Evolutionary conservation across 2,113 vertebrate species (phyloP).

Genomic region (Ochotona princeps): DNA sequence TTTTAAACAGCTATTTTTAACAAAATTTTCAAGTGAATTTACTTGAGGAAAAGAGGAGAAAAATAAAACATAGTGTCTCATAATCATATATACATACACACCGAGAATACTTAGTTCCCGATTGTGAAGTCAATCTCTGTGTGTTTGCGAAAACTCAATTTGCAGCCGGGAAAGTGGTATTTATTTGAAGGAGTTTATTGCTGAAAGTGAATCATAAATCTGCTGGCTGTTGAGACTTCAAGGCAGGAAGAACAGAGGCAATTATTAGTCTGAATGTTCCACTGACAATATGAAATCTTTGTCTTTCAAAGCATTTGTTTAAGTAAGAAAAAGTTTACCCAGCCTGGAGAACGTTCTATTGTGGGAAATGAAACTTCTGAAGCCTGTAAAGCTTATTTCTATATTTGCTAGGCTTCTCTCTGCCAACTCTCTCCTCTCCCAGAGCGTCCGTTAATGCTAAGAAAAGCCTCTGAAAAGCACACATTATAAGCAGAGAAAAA

Average conservation of each 20-base stretch:
- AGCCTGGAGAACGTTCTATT: conserved; percentile 62
- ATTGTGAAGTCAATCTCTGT: conserved; percentile 55
- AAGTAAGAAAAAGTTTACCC: conserved; percentile 77
- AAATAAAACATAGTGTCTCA: background rate
- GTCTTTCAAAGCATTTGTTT: conserved; percentile 78
- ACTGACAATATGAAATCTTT: conserved; percentile 73
- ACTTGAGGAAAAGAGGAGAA: background rate
- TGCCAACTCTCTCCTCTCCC: conserved; percentile 78
- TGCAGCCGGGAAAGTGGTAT: conserved; percentile 72
- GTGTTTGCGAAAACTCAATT: conserved; percentile 71
- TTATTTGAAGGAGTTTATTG: conserved; percentile 80
- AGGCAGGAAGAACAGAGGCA: conserved; percentile 73
- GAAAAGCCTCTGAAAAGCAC: conserved; percentile 78
- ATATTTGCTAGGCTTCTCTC: conserved; percentile 71
- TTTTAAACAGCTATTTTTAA: background rate
- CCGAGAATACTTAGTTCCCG: conserved; percentile 59
- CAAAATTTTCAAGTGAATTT: conserved; percentile 29
- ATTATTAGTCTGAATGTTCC: conserved; percentile 71
- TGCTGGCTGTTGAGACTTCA: conserved; percentile 74
- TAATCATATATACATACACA: background rate
- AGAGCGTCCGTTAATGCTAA: conserved; percentile 80
- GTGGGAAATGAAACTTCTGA: conserved; percentile 76
- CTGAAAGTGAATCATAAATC: conserved; percentile 77
- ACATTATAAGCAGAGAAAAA: conserved; percentile 75
- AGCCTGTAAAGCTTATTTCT: conserved; percentile 80